A percentile compares a stretch with the other conserved stretches of the same genome.
phyloP scores from a whole-genome alignment of 2,888 invertebrate species.

The Pteria penguin region DNA sequence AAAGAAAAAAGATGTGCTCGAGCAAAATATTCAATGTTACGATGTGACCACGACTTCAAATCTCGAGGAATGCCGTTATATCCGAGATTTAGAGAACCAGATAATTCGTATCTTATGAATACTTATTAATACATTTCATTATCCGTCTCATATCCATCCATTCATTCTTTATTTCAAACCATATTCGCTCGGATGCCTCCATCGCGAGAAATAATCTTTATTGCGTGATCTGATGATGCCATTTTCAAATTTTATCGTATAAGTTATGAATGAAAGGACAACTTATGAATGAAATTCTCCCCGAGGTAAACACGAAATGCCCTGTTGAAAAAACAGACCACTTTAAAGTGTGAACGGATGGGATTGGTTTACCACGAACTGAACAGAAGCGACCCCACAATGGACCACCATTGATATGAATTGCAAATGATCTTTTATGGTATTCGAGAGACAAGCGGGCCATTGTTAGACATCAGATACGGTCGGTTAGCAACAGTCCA shows the following conservation, averaged over 20 bases:
- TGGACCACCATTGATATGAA: not conserved
- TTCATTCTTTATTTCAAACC: not conserved
- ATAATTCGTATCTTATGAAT: no score
- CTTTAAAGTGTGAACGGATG: no score
- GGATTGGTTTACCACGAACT: not conserved
- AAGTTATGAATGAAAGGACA: not conserved
- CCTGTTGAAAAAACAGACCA: no score
- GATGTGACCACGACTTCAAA: no score
- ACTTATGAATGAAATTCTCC: not conserved
- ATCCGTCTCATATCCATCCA: not conserved
- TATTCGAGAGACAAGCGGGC: not conserved
- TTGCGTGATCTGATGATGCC: not conserved
- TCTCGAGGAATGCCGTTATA: no score
- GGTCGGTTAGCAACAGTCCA: not conserved
- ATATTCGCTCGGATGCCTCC: not conserved
- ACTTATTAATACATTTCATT: no score
- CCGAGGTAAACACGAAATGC: no score
- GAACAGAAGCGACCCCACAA: not conserved
- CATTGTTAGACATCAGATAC: not conserved
- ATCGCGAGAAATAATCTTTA: not conserved
- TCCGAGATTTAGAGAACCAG: no score
- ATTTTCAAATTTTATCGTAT: not conserved
- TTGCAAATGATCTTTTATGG: not conserved
- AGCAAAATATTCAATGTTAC: no score
- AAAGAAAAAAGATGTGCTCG: no score